Evolutionary conservation across 2,888 invertebrate species (phyloP).

Genomic region (Lepidochitona cinerea): DNA sequence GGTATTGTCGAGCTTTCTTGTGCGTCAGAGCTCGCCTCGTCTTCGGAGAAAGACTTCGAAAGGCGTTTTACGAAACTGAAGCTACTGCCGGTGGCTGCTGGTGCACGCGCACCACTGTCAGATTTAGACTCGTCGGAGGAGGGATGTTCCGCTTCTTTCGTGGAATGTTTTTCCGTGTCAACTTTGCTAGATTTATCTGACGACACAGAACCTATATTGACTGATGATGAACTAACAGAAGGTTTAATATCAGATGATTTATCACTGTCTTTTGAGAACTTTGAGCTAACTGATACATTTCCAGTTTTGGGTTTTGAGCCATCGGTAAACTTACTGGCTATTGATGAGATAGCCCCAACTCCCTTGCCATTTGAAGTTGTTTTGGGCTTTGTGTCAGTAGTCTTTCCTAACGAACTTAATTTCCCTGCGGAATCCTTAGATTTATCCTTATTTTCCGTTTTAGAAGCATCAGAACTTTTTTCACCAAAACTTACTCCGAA

Average conservation of each 20-base stretch:
- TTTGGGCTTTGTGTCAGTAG: not conserved
- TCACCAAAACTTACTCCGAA: not conserved
- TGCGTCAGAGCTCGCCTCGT: conserved; percentile 6
- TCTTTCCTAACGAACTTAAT: not conserved
- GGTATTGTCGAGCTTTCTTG: not conserved
- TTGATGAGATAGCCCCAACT: not conserved
- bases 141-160: not conserved
- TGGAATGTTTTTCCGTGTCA: not conserved
- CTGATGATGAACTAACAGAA: not conserved
- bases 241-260: not conserved
- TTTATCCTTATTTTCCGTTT: not conserved
- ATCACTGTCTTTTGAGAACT: not conserved
- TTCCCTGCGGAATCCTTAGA: not conserved
- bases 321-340: not conserved
- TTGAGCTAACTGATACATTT: not conserved
- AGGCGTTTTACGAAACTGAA: conserved; percentile 8
- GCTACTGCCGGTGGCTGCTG: not conserved
- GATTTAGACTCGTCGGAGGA: not conserved
- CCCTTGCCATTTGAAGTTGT: not conserved
- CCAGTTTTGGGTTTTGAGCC: not conserved
- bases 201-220: not conserved
- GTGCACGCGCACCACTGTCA: not conserved
- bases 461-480: not conserved
- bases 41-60: conserved; percentile 2
- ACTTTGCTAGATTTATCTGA: not conserved